Evolutionary conservation across 1,140 invertebrate species (phyloP).

Genomic region (Leucophenga varia): DNA sequence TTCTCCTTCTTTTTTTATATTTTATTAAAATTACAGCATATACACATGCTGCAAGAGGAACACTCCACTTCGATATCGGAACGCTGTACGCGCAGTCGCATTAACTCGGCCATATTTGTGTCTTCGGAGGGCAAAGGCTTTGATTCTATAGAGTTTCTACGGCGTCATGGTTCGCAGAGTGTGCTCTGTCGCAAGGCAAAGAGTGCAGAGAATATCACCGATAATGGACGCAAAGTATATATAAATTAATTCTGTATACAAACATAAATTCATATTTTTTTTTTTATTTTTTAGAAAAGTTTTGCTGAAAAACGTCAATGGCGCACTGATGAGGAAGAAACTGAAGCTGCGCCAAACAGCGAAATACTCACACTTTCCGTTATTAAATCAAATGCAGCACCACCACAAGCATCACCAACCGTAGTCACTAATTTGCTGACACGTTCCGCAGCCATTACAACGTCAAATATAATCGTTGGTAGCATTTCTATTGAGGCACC

Average conservation of each 20-base stretch:
- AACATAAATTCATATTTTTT: background rate
- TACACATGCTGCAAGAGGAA: slow-evolving; percentile 60
- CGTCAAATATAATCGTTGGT: slow-evolving; percentile 47
- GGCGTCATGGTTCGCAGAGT: slow-evolving; percentile 75
- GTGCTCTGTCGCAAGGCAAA: slow-evolving; percentile 74
- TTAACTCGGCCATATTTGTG: slow-evolving; percentile 75
- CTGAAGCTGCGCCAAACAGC: slow-evolving; percentile 28
- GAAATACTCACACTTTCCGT: slow-evolving; percentile 36
- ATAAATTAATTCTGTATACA: background rate
- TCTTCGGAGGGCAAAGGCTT: slow-evolving; percentile 73
- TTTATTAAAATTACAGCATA: slow-evolving; percentile 61
- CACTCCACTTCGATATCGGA: slow-evolving; percentile 54
- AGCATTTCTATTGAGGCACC: slow-evolving; percentile 52
- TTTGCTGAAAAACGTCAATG: slow-evolving; percentile 38
- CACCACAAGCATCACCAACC: slow-evolving; percentile 31
- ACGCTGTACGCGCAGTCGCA: slow-evolving; percentile 67
- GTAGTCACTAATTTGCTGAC: slow-evolving; percentile 36
- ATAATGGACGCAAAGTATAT: slow-evolving; percentile 45
- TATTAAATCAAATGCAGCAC: slow-evolving; percentile 15
- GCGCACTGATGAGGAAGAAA: slow-evolving; percentile 48
- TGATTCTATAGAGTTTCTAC: slow-evolving; percentile 72
- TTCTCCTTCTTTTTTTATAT: slow-evolving; percentile 10
- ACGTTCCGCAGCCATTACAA: slow-evolving; percentile 40
- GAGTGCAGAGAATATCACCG: slow-evolving; percentile 68
- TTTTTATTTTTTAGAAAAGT: slow-evolving; percentile 34